phyloP scores from a whole-genome alignment of 2,888 invertebrate species.

The Drosophila quinaria region DNA sequence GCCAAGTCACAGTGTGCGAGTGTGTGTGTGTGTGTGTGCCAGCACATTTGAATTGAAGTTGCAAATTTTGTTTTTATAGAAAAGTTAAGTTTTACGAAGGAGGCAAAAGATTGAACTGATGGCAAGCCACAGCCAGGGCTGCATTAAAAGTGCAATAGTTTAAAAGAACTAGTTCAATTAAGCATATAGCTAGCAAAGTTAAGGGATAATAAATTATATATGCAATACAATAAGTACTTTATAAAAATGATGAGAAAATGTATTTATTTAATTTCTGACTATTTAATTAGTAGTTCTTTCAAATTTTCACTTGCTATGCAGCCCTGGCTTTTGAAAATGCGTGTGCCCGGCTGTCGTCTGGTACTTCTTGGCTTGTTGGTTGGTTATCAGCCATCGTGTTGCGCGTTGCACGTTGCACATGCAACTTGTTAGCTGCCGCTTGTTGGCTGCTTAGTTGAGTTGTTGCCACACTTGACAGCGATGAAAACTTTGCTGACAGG shows the following conservation, averaged over 20 bases:
- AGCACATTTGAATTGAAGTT: conserved; percentile 43
- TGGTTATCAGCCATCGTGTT: conserved; percentile 53
- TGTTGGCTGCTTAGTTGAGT: conserved; percentile 62
- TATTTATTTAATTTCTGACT: too few relatives aligned
- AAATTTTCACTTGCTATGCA: conserved; percentile 2
- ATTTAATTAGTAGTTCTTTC: background rate
- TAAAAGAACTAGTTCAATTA: conserved; percentile 7
- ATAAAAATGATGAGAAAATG: too few relatives aligned
- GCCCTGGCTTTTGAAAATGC: conserved; percentile 43
- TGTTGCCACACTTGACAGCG: conserved; percentile 73
- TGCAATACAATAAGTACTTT: too few relatives aligned
- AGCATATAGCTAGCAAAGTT: background rate
- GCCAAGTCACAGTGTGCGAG: conserved; percentile 14
- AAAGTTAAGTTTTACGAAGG: conserved; percentile 30
- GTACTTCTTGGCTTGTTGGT: conserved; percentile 3
- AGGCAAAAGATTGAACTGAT: conserved; percentile 20
- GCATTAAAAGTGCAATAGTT: background rate
- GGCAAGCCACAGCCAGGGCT: conserved; percentile 43
- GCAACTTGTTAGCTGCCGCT: conserved; percentile 60
- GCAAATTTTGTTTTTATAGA: conserved; percentile 41
- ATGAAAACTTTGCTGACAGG: conserved; percentile 77
- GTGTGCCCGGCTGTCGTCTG: conserved; percentile 23
- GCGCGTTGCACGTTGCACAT: conserved; percentile 64
- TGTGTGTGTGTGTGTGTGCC: conserved; percentile 20
- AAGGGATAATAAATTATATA: background rate